A percentile compares a stretch with the other conserved stretches of the same genome.
These are phyloP conservation scores for Acleris literana DNA, from an alignment of 2,888 invertebrate genomes.

Conservation along the genomic window DNA sequence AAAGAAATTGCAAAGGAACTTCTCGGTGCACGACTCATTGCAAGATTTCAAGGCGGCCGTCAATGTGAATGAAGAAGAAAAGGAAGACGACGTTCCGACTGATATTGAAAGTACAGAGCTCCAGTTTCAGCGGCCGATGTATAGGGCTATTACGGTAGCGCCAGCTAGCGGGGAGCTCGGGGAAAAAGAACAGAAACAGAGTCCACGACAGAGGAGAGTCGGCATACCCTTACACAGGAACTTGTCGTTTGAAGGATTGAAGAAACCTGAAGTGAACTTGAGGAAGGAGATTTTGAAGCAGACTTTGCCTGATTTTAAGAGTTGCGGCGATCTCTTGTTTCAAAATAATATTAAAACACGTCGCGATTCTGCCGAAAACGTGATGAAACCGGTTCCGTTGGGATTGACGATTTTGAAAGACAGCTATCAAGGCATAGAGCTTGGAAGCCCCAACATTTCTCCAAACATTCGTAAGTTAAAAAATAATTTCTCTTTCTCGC, in stretches of 20 bases:
- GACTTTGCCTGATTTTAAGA: constrained; percentile 55
- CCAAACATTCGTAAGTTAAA: constrained; percentile 47
- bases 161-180: constrained; percentile 40
- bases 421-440: constrained; percentile 41
- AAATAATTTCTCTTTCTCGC: constrained; percentile 44
- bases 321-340: constrained; percentile 57
- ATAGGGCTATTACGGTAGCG: constrained; percentile 56
- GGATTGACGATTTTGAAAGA: constrained; percentile 42
- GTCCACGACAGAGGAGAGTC: constrained; percentile 53
- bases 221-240: constrained; percentile 49
- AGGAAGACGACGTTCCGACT: constrained; percentile 39
- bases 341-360: constrained; percentile 34
- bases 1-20: constrained; percentile 64
- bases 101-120: constrained; percentile 21
- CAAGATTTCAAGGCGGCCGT: constrained; percentile 49
- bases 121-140: constrained; percentile 39
- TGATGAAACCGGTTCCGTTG: constrained; percentile 36
- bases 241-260: constrained; percentile 51
- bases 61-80: constrained; percentile 45
- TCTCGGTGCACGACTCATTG: constrained; percentile 59
- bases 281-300: constrained; percentile 63
- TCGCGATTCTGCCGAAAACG: constrained; percentile 37
- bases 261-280: constrained; percentile 53
- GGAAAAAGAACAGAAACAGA: constrained; percentile 40
- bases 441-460: constrained; percentile 40